phyloP scores from a whole-genome alignment of 2,797 vertebrate species.

The Carapus acus region DNA sequence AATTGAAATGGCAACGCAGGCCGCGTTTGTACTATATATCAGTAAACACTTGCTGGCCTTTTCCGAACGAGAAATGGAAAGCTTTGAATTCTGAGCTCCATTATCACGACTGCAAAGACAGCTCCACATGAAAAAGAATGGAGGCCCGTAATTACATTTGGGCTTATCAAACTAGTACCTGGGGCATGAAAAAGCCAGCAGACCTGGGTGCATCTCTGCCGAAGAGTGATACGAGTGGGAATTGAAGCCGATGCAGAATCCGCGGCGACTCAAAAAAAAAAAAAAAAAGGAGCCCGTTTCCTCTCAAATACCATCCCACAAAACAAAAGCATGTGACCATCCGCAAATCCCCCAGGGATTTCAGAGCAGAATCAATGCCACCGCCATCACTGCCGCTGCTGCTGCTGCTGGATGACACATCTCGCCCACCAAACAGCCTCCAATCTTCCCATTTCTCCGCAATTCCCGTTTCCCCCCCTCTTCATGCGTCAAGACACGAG shows the following conservation, averaged over 20 bases:
- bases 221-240: slow-evolving; percentile 11
- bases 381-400: no score
- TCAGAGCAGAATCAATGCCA: slow-evolving; percentile 9
- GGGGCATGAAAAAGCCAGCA: slow-evolving; percentile 7
- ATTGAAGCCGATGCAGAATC: slow-evolving; percentile 7
- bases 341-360: slow-evolving; percentile 12
- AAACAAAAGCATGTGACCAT: not conserved
- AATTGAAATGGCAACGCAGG: slow-evolving; percentile 24
- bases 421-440: slow-evolving; percentile 15
- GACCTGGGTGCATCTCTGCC: slow-evolving; percentile 5
- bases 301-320: slow-evolving; percentile 10
- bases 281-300: no score
- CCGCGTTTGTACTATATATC: slow-evolving; percentile 14
- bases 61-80: slow-evolving; percentile 9
- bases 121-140: slow-evolving; percentile 10
- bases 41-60: not conserved
- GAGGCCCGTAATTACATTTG: slow-evolving; percentile 27
- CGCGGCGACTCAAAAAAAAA: not conserved
- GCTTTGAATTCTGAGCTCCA: slow-evolving; percentile 13
- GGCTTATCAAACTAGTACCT: slow-evolving; percentile 17
- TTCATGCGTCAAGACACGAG: slow-evolving; percentile 33
- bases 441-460: slow-evolving; percentile 18
- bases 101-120: slow-evolving; percentile 18
- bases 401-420: slow-evolving; percentile 6
- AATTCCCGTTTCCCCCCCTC: slow-evolving; percentile 15